Evolutionary conservation across 2,113 vertebrate genomes (phyloP).

Genomic region (Alligator sinensis): DNA sequence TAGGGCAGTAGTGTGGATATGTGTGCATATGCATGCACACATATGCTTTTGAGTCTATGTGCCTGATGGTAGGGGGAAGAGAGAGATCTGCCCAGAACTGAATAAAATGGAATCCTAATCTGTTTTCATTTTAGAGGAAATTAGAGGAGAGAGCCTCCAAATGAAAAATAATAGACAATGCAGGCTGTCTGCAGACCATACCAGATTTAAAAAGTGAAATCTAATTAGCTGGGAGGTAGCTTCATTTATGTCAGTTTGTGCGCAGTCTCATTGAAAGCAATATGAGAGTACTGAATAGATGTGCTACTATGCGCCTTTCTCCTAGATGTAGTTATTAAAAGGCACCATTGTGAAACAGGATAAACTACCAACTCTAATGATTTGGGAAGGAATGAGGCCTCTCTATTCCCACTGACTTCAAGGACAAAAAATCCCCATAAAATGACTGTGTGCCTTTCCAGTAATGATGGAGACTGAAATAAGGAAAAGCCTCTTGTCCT

Average conservation of each 20-base stretch:
- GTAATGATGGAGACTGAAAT: not conserved
- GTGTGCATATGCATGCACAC: not conserved
- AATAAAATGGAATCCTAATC: constrained; percentile 46
- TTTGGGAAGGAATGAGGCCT: rapidly evolving
- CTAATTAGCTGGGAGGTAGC: constrained; percentile 1
- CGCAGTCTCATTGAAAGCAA: not conserved
- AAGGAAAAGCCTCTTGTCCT: not conserved
- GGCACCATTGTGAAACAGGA: not conserved
- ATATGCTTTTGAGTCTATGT: not conserved
- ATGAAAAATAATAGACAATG: constrained; percentile 54
- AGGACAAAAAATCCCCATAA: not conserved
- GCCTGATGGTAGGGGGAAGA: not conserved
- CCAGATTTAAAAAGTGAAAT: constrained; percentile 57
- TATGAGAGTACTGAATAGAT: not conserved
- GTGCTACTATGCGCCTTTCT: not conserved
- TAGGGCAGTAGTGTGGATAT: rapidly evolving
- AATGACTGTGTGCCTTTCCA: not conserved
- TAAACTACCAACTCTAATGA: not conserved
- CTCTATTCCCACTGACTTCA: not conserved
- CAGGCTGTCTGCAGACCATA: constrained; percentile 52
- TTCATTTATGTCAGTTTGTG: not conserved
- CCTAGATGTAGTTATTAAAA: not conserved
- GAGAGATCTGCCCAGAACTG: constrained; percentile 11
- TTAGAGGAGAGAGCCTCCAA: constrained; percentile 57
- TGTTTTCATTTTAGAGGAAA: constrained; percentile 35